Percentiles rank a stretch among this genome's conserved stretches.
Conservation (phyloP, 2,888 invertebrate species). For the Pomacea canaliculata region DNA sequence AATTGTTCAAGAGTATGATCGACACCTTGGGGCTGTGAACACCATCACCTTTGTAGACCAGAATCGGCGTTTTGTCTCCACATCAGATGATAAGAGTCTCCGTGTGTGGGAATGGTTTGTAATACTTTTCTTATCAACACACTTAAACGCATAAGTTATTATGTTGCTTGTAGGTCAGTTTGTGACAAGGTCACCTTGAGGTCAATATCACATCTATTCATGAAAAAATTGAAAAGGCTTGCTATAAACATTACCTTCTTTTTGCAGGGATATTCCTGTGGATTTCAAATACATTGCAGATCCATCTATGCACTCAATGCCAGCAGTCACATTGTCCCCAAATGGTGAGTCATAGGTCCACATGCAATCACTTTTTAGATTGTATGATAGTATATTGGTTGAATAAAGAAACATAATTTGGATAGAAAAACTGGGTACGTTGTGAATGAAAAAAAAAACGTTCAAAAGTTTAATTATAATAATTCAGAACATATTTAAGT, state of each 20-base stretch:
- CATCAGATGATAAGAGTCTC: slow-evolving; percentile 98
- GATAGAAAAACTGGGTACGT: too few species aligned
- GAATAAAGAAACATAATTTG: too few species aligned
- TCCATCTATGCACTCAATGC: slow-evolving; percentile 99
- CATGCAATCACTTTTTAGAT: background rate
- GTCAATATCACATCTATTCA: too few species aligned
- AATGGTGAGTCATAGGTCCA: slow-evolving; percentile 77
- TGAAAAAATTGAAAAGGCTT: too few species aligned
- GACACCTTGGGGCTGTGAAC: slow-evolving; percentile 98
- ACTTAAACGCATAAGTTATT: too few species aligned
- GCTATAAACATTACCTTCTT: too few species aligned
- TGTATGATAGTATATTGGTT: background rate
- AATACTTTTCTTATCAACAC: too few species aligned
- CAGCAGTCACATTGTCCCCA: slow-evolving; percentile 92
- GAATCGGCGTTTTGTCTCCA: slow-evolving; percentile 96
- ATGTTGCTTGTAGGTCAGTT: too few species aligned
- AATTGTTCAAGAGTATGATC: slow-evolving; percentile 97
- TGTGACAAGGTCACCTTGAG: too few species aligned
- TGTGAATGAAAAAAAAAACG: too few species aligned
- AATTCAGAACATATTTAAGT: too few species aligned
- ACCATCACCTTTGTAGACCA: slow-evolving; percentile 99
- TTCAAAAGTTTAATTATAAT: too few species aligned
- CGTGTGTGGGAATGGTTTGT: slow-evolving; percentile 98
- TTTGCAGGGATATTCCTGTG: slow-evolving; percentile 76
- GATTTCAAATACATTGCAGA: slow-evolving; percentile 99